phyloP scores from a whole-genome alignment of 1,140 invertebrate genomes.

The Bradynema listronoti region DNA sequence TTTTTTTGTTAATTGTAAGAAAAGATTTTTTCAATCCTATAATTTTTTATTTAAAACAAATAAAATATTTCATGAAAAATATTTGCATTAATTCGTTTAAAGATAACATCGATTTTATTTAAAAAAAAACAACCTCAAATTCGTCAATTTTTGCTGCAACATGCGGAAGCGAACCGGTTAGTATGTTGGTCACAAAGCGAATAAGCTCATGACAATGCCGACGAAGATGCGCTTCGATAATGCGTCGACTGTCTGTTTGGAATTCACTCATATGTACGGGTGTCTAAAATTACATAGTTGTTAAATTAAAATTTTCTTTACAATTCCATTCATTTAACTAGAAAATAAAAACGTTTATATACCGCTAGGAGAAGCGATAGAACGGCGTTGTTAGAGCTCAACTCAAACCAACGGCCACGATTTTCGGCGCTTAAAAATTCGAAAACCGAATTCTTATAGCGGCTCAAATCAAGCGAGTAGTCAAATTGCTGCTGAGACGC shows the following conservation, averaged over 20 bases:
- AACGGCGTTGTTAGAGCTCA: slow-evolving; percentile 54
- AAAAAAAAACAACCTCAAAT: too few species aligned
- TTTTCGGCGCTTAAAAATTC: slow-evolving; percentile 47
- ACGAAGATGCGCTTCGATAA: slow-evolving; percentile 48
- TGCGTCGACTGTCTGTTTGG: slow-evolving; percentile 46
- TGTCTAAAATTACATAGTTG: slow-evolving; percentile 32
- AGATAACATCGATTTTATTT: too few species aligned
- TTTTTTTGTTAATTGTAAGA: too few species aligned
- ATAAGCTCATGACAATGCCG: slow-evolving; percentile 46
- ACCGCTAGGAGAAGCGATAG: slow-evolving; percentile 51
- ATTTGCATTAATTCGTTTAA: too few species aligned
- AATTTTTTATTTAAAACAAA: too few species aligned
- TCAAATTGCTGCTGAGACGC: slow-evolving; percentile 41
- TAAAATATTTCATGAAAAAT: too few species aligned
- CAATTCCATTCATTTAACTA: neutral
- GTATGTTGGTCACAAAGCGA: slow-evolving; percentile 30
- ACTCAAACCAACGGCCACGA: slow-evolving; percentile 48
- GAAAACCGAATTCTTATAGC: slow-evolving; percentile 40
- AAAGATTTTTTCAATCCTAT: too few species aligned
- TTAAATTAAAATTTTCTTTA: neutral
- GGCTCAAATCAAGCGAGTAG: slow-evolving; percentile 50
- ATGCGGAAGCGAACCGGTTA: slow-evolving; percentile 26
- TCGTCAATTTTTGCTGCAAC: slow-evolving; percentile 29
- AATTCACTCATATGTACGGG: slow-evolving; percentile 52
- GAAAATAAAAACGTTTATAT: slow-evolving; percentile 7